These are phyloP conservation scores for Carollia perspicillata DNA, from an alignment of 2,113 vertebrate genomes.

Conservation along the genomic window DNA sequence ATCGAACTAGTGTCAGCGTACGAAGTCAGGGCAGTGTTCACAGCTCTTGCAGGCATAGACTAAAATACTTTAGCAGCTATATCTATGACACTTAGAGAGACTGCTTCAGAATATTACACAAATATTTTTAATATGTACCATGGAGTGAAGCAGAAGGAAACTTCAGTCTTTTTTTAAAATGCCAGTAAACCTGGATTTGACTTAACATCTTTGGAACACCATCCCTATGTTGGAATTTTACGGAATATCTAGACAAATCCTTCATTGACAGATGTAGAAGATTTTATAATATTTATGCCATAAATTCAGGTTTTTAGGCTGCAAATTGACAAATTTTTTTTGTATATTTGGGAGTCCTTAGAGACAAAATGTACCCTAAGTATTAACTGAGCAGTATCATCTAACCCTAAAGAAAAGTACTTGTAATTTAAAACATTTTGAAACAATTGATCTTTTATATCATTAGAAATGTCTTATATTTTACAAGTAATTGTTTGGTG, in stretches of 20 bases:
- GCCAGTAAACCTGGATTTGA: not conserved
- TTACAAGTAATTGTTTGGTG: not conserved
- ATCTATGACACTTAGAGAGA: not conserved
- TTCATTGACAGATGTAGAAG: not conserved
- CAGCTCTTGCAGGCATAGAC: not conserved
- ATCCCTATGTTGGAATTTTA: not conserved
- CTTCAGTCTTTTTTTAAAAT: not conserved
- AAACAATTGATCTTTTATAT: not conserved
- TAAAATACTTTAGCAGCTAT: not conserved
- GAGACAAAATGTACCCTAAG: not conserved
- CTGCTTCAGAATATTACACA: not conserved
- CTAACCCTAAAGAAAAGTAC: not conserved
- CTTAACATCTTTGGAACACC: not conserved
- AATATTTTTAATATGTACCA: not conserved
- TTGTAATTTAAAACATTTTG: not conserved
- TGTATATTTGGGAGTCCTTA: not conserved
- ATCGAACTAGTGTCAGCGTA: too few relatives aligned
- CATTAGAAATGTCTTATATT: not conserved
- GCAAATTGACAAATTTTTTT: not conserved
- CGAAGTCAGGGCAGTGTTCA: not conserved
- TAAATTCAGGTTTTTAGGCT: not conserved
- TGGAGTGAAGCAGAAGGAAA: not conserved
- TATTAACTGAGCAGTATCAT: not conserved
- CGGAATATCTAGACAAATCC: not conserved
- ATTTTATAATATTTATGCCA: not conserved